Base-by-base conservation (phyloP, 2,113 vertebrate species). In the Neopipo cinnamomea region DNA sequence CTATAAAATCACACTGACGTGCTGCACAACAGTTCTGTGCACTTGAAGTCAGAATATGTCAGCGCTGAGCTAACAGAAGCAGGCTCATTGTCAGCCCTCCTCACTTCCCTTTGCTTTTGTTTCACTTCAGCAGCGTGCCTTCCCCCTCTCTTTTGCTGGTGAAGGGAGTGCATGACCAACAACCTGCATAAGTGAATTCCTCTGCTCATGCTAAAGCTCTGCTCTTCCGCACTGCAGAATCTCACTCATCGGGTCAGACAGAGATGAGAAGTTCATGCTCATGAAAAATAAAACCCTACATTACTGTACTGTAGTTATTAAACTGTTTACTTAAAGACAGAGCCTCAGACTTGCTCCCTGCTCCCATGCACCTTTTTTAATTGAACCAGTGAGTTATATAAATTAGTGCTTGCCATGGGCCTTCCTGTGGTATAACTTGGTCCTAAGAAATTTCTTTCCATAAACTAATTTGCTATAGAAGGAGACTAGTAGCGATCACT, bases 41-140 rank as follows among this genome's bases (percentile, higher is more conserved):
- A 10, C 46, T 46, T 42, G 39, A 53, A 59, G 33, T 35, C 58
- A 76, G 37, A 16, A 10, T n/a, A 24, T 46, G 91, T 50, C 70
- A 59, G 17, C 10, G 24, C 66, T 39, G 47, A 88, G 47, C 22
- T 50, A 44, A 52, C 20, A 87, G 11, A 44, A 85, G 5, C 4
- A 33, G 13, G 37, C 25, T 82, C 53, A 8, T 28, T 55, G 24
- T 18, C 42, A 18, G 16, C 12, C 23, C 35, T 56, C 14, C 28
- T 61, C 39, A 3, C 27, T 25, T 27, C 15, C 5, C 62, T 82
- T 62, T 12, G 2, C 3, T 20, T 58, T 44, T 22, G 14, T 58
- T 59, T 41, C 2, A 0, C 56, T 65, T 35, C 58, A 56, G 3
- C 12, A 39, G 5, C 2, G 0, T 27, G 13, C 44, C 18, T 85